Percentiles rank a stretch among this genome's conserved stretches.
Evolutionary conservation across 2,888 invertebrate genomes (phyloP).

Genomic region (Parapristionchus giblindavisi): DNA sequence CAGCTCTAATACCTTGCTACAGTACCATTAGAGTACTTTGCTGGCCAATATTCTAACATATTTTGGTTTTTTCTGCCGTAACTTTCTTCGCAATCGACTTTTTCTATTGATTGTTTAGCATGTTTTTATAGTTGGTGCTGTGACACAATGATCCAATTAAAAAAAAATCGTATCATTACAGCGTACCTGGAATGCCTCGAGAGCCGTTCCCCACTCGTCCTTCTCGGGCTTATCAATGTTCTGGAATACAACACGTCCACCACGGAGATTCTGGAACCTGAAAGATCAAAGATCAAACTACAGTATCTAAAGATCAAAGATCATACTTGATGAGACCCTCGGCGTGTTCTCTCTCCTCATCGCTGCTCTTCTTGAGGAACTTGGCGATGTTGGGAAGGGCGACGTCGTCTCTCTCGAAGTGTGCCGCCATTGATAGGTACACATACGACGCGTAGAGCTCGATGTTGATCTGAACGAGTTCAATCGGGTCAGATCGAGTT

Average conservation of each 20-base stretch:
- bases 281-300: constrained; percentile 55
- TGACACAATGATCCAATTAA: background rate
- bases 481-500: background rate
- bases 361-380: constrained; percentile 76
- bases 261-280: constrained; percentile 77
- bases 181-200: constrained; percentile 77
- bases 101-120: too few relatives aligned
- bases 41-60: background rate
- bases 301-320: background rate
- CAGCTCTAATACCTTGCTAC: too few relatives aligned
- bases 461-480: constrained; percentile 76
- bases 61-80: too few relatives aligned
- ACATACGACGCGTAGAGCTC: constrained; percentile 81
- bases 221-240: constrained; percentile 76
- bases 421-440: constrained; percentile 81
- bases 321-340: constrained; percentile 50
- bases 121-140: too few relatives aligned
- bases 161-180: too few relatives aligned
- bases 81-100: too few relatives aligned
- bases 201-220: constrained; percentile 78
- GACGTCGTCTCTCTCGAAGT: constrained; percentile 85
- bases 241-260: constrained; percentile 79
- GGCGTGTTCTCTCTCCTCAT: constrained; percentile 84
- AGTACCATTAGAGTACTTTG: background rate
- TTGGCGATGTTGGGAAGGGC: constrained; percentile 77